phyloP scores from a whole-genome alignment of 2,888 invertebrate genomes.

The Himalopsyche kuldschensis region DNA sequence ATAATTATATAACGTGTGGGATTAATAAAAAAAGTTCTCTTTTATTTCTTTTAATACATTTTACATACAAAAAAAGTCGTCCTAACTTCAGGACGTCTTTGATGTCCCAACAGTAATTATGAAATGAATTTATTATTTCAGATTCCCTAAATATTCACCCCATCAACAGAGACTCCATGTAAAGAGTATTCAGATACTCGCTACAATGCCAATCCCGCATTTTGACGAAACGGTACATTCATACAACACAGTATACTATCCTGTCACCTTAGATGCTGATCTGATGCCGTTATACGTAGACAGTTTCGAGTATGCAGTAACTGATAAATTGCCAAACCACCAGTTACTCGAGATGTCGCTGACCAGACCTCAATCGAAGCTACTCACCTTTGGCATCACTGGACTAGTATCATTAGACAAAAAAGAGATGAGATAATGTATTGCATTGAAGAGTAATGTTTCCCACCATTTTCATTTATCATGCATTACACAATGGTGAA shows the following conservation, averaged over 20 bases:
- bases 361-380: neutral
- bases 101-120: conserved; percentile 21
- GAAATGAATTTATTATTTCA: conserved; percentile 43
- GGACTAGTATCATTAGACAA: neutral
- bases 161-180: conserved; percentile 52
- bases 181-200: conserved; percentile 52
- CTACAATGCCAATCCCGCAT: conserved; percentile 49
- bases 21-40: too few species aligned
- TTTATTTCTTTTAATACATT: too few species aligned
- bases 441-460: too few species aligned
- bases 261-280: conserved; percentile 54
- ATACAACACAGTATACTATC: conserved; percentile 51
- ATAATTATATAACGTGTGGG: too few species aligned
- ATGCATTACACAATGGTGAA: too few species aligned
- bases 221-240: conserved; percentile 43
- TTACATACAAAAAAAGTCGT: too few species aligned
- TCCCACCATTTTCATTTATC: too few species aligned
- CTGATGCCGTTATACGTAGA: conserved; percentile 54
- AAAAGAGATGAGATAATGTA: too few species aligned
- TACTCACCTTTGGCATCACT: conserved; percentile 9
- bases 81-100: too few species aligned
- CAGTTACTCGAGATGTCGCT: neutral
- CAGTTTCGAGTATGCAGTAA: conserved; percentile 45
- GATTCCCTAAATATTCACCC: conserved; percentile 51
- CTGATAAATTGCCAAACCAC: neutral